Conservation (phyloP, 2,888 invertebrate genomes). For the Aethes cnicana region DNA sequence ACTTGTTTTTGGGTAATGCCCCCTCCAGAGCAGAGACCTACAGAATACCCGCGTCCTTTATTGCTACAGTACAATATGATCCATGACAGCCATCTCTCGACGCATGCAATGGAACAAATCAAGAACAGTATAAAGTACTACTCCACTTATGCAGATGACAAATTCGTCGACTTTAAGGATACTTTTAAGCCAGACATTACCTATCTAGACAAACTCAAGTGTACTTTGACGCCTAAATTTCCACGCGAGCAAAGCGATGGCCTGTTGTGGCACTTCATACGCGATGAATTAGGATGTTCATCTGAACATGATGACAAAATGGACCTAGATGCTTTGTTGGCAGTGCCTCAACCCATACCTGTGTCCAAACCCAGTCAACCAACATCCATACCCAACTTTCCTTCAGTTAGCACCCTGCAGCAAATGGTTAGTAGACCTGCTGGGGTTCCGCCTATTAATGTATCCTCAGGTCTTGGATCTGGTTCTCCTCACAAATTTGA, state of each 20-base stretch:
- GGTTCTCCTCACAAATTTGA: slow-evolving; percentile 81
- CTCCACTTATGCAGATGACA: slow-evolving; percentile 78
- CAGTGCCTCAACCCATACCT: slow-evolving; percentile 81
- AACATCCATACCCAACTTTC: slow-evolving; percentile 70
- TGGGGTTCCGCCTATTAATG: slow-evolving; percentile 76
- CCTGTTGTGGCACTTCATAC: slow-evolving; percentile 89
- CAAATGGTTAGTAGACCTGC: slow-evolving; percentile 79
- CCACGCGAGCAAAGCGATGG: slow-evolving; percentile 90
- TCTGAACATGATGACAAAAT: slow-evolving; percentile 87
- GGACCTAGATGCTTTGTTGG: slow-evolving; percentile 81
- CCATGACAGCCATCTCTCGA: slow-evolving; percentile 90
- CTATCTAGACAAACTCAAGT: slow-evolving; percentile 93
- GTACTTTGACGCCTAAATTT: slow-evolving; percentile 90
- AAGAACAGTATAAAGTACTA: slow-evolving; percentile 93
- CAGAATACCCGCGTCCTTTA: slow-evolving; percentile 96
- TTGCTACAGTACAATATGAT: slow-evolving; percentile 92
- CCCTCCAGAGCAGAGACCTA: slow-evolving; percentile 95
- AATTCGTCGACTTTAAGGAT: slow-evolving; percentile 75
- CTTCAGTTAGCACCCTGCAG: slow-evolving; percentile 74
- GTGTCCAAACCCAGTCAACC: slow-evolving; percentile 67
- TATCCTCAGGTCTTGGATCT: slow-evolving; percentile 71
- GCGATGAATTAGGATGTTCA: slow-evolving; percentile 87
- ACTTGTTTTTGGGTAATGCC: slow-evolving; percentile 97
- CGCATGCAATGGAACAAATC: slow-evolving; percentile 93
- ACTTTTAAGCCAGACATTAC: slow-evolving; percentile 87